Base-by-base conservation (phyloP, 2,888 invertebrate genomes). In the Pemphredon lugubris region DNA sequence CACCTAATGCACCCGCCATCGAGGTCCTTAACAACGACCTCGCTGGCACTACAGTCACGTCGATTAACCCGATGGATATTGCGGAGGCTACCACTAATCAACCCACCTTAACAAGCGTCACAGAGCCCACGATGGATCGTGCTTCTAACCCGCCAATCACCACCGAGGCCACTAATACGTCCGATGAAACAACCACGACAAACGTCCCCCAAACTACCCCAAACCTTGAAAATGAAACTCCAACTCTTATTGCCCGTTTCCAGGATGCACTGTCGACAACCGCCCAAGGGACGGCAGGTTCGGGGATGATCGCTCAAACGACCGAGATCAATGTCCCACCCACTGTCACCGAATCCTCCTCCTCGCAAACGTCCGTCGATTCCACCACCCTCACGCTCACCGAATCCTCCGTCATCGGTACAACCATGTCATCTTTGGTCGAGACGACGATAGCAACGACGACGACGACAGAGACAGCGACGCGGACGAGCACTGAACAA, bases 281-380 rank as follows among this genome's bases (percentile, higher is more conserved):
- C 84, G 88, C 89, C 87, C 89, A 89, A 89, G 81, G 84, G 89
- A 89, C 89, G 88, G 89, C 87, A 85, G 84, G 84, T 86, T 71
- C 81, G 30, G 77, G 79, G 72, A 83, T n/a, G n/a, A n/a, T 81
- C 76, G 78, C 74, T 39, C 84, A 76, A 84, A 70, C 84, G 40
- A 63, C 77, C 54, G 71, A 67, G 13, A 78, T 58, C 54, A 67
- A 37, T 7, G 69, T 63, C 30, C 58, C n/a, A n/a, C n/a, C 80
- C 16, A 63, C 20, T 5, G 50, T 39, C 58, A 54, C 58, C 32
- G 13, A 42, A 20, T 42, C 60, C 51, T 57, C 74, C n/a, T n/a
- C n/a, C n/a, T n/a, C n/a, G n/a, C n/a, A n/a, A n/a, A n/a, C n/a
- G n/a, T n/a, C n/a, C n/a, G 26, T 69, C 75, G 4, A 54, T 71